A percentile compares a stretch with the other conserved stretches of the same genome.
Evolutionary conservation across 2,888 invertebrate genomes (phyloP).

Genomic region (Anorthoa munda): DNA sequence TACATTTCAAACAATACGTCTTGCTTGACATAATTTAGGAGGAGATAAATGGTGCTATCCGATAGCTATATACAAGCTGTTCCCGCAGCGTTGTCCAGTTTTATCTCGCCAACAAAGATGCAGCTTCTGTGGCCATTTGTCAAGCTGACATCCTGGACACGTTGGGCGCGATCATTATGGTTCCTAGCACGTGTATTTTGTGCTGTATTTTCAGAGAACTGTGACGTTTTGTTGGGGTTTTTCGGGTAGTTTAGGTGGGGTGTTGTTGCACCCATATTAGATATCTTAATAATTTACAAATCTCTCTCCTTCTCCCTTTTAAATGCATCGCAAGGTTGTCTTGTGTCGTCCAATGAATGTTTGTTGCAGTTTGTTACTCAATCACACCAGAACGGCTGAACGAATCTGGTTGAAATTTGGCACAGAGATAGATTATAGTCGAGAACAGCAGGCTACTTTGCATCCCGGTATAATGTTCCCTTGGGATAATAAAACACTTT

Average conservation of each 20-base stretch:
- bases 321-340: too few relatives aligned
- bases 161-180: constrained; percentile 46
- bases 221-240: background rate
- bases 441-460: too few relatives aligned
- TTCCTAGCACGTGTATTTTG: constrained; percentile 36
- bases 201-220: constrained; percentile 8
- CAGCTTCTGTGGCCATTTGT: constrained; percentile 58
- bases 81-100: constrained; percentile 54
- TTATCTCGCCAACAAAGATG: constrained; percentile 63
- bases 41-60: constrained; percentile 56
- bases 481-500: too few relatives aligned
- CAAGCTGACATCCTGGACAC: constrained; percentile 52
- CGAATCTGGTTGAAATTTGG: too few relatives aligned
- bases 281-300: too few relatives aligned
- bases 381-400: too few relatives aligned
- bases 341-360: too few relatives aligned
- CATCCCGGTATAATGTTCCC: too few relatives aligned
- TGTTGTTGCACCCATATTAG: background rate
- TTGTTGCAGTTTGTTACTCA: too few relatives aligned
- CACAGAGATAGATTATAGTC: too few relatives aligned
- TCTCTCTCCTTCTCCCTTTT: too few relatives aligned
- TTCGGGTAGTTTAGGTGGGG: background rate
- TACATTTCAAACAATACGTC: constrained; percentile 46
- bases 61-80: constrained; percentile 32
- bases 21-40: constrained; percentile 55